A percentile compares a stretch with the other conserved stretches of the same genome.
These are phyloP conservation scores for Drosophila sproati DNA, from an alignment of 1,140 invertebrate species.

Conservation along the genomic window DNA sequence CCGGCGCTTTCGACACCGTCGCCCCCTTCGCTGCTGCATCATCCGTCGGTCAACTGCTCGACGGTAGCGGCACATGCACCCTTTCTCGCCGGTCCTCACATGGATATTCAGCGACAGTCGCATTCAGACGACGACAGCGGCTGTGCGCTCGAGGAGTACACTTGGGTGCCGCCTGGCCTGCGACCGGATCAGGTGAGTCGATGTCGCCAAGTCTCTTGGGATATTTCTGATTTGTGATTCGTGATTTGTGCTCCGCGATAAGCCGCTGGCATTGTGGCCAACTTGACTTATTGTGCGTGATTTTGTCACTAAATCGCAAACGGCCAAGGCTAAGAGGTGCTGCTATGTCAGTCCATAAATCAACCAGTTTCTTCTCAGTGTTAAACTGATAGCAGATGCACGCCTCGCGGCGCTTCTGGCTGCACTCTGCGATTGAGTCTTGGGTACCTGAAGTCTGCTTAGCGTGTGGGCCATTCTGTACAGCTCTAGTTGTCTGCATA, in stretches of 20 bases:
- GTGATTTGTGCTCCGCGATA: constrained; percentile 70
- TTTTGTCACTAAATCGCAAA: constrained; percentile 54
- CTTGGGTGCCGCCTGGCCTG: constrained; percentile 98
- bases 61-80: constrained; percentile 75
- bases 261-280: constrained; percentile 28
- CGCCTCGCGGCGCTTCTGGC: not conserved
- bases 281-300: constrained; percentile 76
- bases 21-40: constrained; percentile 84
- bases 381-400: constrained; percentile 17
- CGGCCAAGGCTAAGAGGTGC: not conserved
- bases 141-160: constrained; percentile 98
- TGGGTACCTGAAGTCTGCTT: constrained; percentile 13
- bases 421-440: constrained; percentile 8
- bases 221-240: constrained; percentile 18
- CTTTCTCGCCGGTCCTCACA: constrained; percentile 85
- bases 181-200: constrained; percentile 95
- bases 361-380: constrained; percentile 40
- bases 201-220: constrained; percentile 21
- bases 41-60: constrained; percentile 65
- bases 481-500: constrained; percentile 37
- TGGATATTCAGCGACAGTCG: constrained; percentile 93
- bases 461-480: constrained; percentile 43
- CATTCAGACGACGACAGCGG: constrained; percentile 98
- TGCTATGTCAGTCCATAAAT: constrained; percentile 62
- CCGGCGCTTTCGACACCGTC: constrained; percentile 79